Conservation (phyloP, 2,888 invertebrate species). For the Apamea anceps region DNA sequence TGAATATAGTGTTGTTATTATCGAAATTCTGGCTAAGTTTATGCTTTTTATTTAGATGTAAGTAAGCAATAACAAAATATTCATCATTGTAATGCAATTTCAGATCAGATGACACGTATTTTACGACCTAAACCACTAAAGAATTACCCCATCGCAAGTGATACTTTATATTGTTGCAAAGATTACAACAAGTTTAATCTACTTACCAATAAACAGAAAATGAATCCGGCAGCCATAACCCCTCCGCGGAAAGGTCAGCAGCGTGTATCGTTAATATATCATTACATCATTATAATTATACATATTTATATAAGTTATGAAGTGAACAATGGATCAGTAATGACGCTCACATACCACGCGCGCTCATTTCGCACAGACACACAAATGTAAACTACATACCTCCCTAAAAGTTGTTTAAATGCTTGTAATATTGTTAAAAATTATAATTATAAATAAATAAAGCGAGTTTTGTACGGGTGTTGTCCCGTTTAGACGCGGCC, state of each 20-base stretch:
- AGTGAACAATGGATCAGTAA: constrained; percentile 65
- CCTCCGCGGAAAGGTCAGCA: constrained; percentile 73
- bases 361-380: constrained; percentile 61
- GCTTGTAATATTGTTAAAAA: constrained; percentile 79
- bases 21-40: background rate
- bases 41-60: background rate
- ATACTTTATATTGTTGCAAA: constrained; percentile 16
- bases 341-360: constrained; percentile 63
- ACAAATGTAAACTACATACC: constrained; percentile 76
- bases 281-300: constrained; percentile 65
- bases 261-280: constrained; percentile 66
- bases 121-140: too few relatives aligned
- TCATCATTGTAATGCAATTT: background rate
- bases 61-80: background rate
- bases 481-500: constrained; percentile 50
- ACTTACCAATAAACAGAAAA: constrained; percentile 86
- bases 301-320: constrained; percentile 71
- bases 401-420: constrained; percentile 83
- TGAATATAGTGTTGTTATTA: background rate
- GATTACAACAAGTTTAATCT: constrained; percentile 25
- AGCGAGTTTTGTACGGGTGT: constrained; percentile 69
- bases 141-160: background rate
- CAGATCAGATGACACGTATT: background rate
- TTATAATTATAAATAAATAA: constrained; percentile 79
- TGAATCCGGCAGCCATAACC: constrained; percentile 77